Percentiles rank a stretch among this genome's conserved stretches.
Evolutionary conservation across 1,140 invertebrate genomes (phyloP).

Genomic region (Mycetomoellerius zeteki): DNA sequence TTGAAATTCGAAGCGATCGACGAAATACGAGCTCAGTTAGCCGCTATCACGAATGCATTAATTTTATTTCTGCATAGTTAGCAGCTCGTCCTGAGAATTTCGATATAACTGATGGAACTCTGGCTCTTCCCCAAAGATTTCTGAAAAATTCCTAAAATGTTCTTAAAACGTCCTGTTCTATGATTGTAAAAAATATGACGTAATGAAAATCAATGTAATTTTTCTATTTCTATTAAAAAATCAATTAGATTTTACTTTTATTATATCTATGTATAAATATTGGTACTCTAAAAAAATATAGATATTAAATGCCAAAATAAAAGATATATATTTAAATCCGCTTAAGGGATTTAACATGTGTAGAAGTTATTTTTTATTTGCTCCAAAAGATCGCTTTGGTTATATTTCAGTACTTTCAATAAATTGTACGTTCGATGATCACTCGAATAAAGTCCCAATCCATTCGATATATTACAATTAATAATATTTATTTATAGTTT

Average conservation of each 20-base stretch:
- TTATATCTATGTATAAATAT: not conserved
- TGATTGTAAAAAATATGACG: not conserved
- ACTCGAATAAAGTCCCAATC: not conserved
- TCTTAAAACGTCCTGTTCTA: not conserved
- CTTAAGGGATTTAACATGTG: not conserved
- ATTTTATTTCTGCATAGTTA: not conserved
- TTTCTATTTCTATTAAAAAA: too few species aligned
- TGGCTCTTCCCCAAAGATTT: not conserved
- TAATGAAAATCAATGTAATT: not conserved
- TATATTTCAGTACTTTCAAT: not conserved
- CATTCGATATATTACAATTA: not conserved
- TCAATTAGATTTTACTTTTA: not conserved
- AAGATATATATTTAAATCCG: constrained; percentile 6
- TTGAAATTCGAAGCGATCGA: not conserved
- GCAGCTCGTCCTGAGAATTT: not conserved
- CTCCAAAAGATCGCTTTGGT: not conserved
- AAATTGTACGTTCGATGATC: not conserved
- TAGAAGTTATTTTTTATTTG: not conserved
- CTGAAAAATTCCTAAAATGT: not conserved
- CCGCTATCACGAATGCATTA: not conserved
- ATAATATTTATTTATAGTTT: not conserved
- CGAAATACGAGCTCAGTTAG: not conserved
- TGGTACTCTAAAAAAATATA: not conserved
- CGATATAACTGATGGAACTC: not conserved
- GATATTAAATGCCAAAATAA: not conserved